A percentile compares a stretch with the other conserved stretches of the same genome.
Conservation (phyloP, 1,140 invertebrate species). For the Euborellia annulipes region DNA sequence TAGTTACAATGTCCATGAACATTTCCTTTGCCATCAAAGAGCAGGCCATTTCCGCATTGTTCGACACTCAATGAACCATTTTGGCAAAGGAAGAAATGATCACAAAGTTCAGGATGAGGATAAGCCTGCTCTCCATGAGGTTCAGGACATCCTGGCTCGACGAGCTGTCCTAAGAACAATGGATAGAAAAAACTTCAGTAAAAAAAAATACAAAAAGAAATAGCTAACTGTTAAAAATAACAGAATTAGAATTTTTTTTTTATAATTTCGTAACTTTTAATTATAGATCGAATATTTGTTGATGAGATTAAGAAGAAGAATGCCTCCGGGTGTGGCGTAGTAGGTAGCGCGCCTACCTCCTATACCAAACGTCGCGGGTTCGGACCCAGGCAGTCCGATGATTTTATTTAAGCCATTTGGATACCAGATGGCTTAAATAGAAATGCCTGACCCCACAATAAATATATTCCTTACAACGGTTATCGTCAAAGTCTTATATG, state of each 20-base stretch:
- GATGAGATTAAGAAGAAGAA: no score
- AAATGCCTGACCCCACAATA: no score
- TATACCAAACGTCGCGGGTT: no score
- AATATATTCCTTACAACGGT: no score
- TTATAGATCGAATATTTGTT: no score
- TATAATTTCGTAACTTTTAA: no score
- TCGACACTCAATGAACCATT: slow-evolving; percentile 81
- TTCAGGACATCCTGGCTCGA: slow-evolving; percentile 40
- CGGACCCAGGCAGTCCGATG: no score
- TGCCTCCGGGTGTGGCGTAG: no score
- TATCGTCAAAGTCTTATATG: no score
- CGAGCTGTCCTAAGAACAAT: neutral
- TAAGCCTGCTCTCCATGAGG: slow-evolving; percentile 57
- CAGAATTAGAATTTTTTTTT: neutral
- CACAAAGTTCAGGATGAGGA: slow-evolving; percentile 66
- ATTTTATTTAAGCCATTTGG: no score
- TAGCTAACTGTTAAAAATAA: neutral
- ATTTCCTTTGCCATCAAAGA: slow-evolving; percentile 76
- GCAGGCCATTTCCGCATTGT: slow-evolving; percentile 77
- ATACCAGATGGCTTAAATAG: no score
- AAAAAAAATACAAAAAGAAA: neutral
- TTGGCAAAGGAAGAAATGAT: slow-evolving; percentile 76
- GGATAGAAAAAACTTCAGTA: neutral
- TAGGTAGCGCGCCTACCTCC: no score
- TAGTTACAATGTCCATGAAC: slow-evolving; percentile 88